Conservation (phyloP, 2,888 invertebrate genomes). For the Laspeyria flexula region DNA sequence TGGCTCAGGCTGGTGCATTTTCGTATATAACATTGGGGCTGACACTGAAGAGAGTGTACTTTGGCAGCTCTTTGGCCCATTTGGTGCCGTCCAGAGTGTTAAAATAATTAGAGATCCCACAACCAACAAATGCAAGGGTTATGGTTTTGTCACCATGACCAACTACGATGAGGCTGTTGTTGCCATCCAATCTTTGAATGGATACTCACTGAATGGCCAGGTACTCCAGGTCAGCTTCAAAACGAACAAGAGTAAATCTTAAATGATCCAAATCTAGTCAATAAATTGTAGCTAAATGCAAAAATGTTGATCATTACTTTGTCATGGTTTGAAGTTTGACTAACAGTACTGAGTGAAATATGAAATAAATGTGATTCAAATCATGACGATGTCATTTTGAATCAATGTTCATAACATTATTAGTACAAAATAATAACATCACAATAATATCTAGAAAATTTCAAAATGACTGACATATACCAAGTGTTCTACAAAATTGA, state of each 20-base stretch:
- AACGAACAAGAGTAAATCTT: conserved; percentile 94
- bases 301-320: conserved; percentile 83
- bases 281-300: conserved; percentile 85
- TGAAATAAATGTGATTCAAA: conserved; percentile 63
- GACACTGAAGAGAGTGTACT: conserved; percentile 96
- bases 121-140: conserved; percentile 99
- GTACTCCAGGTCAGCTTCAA: conserved; percentile 99
- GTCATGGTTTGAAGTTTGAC: conserved; percentile 80
- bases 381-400: conserved; percentile 65
- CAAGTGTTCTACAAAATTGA: conserved; percentile 47
- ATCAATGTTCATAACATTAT: conserved; percentile 51
- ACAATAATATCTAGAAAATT: conserved; percentile 40
- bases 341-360: conserved; percentile 65
- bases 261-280: conserved; percentile 81
- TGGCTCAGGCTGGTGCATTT: conserved; percentile 96
- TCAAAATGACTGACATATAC: conserved; percentile 46
- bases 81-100: conserved; percentile 98
- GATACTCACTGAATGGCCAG: conserved; percentile 97
- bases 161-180: conserved; percentile 98
- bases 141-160: conserved; percentile 99
- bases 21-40: conserved; percentile 96
- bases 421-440: conserved; percentile 66
- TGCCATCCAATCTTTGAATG: conserved; percentile 98
- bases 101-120: conserved; percentile 98
- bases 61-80: conserved; percentile 98